Evolutionary conservation across 2,797 vertebrate genomes (phyloP).

Genomic region (Pantherophis alleghaniensis): DNA sequence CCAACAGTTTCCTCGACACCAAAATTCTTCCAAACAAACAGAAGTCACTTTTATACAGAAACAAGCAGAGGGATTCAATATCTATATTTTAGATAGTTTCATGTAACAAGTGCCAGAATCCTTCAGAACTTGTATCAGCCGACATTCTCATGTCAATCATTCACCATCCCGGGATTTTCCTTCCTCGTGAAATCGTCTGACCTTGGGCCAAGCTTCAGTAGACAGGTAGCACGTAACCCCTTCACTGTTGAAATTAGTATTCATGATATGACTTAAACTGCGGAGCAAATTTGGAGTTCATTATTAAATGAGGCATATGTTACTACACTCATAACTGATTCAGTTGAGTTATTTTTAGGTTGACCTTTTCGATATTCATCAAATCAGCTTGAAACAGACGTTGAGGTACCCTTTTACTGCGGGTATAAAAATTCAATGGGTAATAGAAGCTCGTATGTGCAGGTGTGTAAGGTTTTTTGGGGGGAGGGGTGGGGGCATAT

Average conservation of each 20-base stretch:
- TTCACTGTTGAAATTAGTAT: conserved; percentile 74
- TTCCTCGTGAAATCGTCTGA: conserved; percentile 66
- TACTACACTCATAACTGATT: conserved; percentile 74
- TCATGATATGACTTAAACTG: conserved; percentile 70
- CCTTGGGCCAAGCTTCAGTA: conserved; percentile 63
- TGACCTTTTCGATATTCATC: conserved; percentile 79
- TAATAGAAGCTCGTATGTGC: conserved; percentile 43
- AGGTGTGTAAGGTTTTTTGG: conserved; percentile 30
- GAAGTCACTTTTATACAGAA: conserved; percentile 41
- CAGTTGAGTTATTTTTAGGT: conserved; percentile 77
- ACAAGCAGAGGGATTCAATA: conserved; percentile 56
- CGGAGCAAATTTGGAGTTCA: conserved; percentile 71
- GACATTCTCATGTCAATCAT: conserved; percentile 60
- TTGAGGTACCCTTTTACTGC: conserved; percentile 72
- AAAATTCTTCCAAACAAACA: not conserved
- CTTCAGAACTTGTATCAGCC: conserved; percentile 49
- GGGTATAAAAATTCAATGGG: conserved; percentile 64
- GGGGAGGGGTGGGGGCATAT: not conserved
- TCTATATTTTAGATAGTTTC: conserved; percentile 59
- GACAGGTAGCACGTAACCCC: conserved; percentile 74
- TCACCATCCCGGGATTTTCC: conserved; percentile 69
- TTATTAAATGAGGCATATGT: conserved; percentile 79
- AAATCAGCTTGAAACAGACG: conserved; percentile 75
- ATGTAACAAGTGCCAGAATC: conserved; percentile 60
- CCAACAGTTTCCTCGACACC: conserved; percentile 31